These are phyloP conservation scores for Cyanocitta stelleri DNA, from an alignment of 2,113 vertebrate genomes.

Conservation along the genomic window DNA sequence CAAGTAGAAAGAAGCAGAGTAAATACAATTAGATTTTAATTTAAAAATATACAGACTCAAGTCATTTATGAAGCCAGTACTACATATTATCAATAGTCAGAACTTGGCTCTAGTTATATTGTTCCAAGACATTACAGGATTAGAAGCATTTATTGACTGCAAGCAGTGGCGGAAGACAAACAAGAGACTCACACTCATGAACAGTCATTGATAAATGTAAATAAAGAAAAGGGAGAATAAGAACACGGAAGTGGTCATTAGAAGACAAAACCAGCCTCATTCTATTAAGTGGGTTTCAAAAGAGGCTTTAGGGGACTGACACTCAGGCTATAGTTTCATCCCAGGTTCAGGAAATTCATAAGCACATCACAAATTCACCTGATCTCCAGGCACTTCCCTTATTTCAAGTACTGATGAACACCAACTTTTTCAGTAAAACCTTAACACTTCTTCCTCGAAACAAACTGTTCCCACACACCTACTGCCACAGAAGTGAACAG, in stretches of 20 bases:
- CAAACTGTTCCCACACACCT: neutral
- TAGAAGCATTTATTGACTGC: neutral
- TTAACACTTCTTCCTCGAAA: neutral
- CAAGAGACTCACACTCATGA: neutral
- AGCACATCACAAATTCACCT: neutral
- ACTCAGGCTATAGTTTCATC: neutral
- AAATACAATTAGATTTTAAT: constrained; percentile 34
- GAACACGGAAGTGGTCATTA: neutral
- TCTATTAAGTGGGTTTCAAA: neutral
- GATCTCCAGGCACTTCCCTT: neutral
- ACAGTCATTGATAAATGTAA: neutral
- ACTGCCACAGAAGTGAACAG: neutral
- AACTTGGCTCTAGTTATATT: neutral
- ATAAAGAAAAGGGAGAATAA: neutral
- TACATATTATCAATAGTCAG: neutral
- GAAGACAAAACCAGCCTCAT: neutral
- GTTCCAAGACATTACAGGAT: neutral
- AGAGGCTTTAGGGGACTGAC: neutral
- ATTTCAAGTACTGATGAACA: neutral
- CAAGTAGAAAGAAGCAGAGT: neutral
- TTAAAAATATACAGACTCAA: neutral
- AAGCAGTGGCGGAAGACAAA: neutral
- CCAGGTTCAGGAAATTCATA: neutral
- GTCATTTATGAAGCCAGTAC: neutral
- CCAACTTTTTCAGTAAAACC: neutral